Evolutionary conservation across 2,888 invertebrate species (phyloP).

Genomic region (Leptinotarsa tumamoca): DNA sequence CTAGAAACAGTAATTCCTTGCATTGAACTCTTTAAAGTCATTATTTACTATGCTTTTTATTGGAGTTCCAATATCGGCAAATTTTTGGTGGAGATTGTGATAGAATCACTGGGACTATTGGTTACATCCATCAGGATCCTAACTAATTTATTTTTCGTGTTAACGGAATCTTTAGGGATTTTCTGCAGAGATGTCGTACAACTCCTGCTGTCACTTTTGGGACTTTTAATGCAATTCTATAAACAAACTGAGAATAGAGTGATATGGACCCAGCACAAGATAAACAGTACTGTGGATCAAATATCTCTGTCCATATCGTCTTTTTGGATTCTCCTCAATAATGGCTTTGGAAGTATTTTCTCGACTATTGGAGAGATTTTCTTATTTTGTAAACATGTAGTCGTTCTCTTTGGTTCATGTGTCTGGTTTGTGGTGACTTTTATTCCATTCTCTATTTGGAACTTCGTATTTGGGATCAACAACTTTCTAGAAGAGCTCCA

Average conservation of each 20-base stretch:
- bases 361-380: slow-evolving; percentile 42
- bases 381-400: slow-evolving; percentile 50
- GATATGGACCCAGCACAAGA: background rate
- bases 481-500: slow-evolving; percentile 8
- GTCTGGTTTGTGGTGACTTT: slow-evolving; percentile 58
- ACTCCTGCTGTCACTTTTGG: background rate
- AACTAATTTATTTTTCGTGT: background rate
- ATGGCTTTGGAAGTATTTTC: slow-evolving; percentile 24
- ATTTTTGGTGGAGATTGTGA: slow-evolving; percentile 20
- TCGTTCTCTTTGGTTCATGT: slow-evolving; percentile 57
- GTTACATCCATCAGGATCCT: slow-evolving; percentile 5
- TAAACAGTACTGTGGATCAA: background rate
- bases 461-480: slow-evolving; percentile 2
- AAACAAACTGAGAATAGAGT: background rate
- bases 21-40: slow-evolving; percentile 4
- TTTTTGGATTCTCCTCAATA: background rate
- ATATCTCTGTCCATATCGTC: background rate
- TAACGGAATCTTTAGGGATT: slow-evolving; percentile 25
- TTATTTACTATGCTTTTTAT: slow-evolving; percentile 29
- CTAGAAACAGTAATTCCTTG: slow-evolving; percentile 17
- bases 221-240: background rate
- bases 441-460: slow-evolving; percentile 49
- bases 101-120: background rate
- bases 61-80: slow-evolving; percentile 29
- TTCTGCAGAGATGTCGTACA: slow-evolving; percentile 29